Percentiles rank a stretch among this genome's conserved stretches.
Evolutionary conservation across 2,113 vertebrate species (phyloP).

Genomic region (Lagopus leucura): DNA sequence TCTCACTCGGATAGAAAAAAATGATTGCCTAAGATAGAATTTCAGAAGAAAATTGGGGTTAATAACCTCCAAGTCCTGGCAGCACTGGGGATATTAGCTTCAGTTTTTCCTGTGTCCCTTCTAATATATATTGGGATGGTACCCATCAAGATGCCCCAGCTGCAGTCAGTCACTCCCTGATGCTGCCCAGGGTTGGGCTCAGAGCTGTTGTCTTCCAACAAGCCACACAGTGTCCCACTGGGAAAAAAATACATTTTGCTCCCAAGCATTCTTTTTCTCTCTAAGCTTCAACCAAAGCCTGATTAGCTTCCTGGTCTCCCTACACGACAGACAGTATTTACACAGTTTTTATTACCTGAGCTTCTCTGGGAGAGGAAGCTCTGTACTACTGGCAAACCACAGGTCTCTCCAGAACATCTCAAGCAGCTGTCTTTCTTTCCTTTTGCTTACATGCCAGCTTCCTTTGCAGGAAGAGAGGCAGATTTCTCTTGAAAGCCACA

Average conservation of each 20-base stretch:
- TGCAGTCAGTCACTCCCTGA: neutral
- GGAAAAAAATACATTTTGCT: neutral
- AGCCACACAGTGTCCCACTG: neutral
- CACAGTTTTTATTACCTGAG: constrained; percentile 47
- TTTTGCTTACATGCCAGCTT: neutral
- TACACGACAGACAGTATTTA: neutral
- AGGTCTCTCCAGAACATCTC: neutral
- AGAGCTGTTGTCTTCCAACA: neutral
- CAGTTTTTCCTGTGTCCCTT: neutral
- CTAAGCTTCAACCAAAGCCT: neutral
- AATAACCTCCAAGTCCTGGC: neutral
- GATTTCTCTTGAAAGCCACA: neutral
- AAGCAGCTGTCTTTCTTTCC: fast-evolving
- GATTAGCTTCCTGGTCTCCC: neutral
- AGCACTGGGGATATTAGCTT: constrained; percentile 5
- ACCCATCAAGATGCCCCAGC: neutral
- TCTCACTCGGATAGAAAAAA: neutral
- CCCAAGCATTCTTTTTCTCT: neutral
- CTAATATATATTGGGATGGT: neutral
- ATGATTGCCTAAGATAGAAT: constrained; percentile 26
- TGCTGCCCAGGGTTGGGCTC: neutral
- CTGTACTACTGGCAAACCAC: neutral
- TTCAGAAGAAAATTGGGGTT: constrained; percentile 38
- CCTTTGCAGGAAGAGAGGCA: constrained; percentile 18
- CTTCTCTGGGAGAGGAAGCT: constrained; percentile 32